Evolutionary conservation across 2,113 vertebrate species (phyloP), one percentile per base, ranked within the genome.

Genomic region (Canis aureus): DNA sequence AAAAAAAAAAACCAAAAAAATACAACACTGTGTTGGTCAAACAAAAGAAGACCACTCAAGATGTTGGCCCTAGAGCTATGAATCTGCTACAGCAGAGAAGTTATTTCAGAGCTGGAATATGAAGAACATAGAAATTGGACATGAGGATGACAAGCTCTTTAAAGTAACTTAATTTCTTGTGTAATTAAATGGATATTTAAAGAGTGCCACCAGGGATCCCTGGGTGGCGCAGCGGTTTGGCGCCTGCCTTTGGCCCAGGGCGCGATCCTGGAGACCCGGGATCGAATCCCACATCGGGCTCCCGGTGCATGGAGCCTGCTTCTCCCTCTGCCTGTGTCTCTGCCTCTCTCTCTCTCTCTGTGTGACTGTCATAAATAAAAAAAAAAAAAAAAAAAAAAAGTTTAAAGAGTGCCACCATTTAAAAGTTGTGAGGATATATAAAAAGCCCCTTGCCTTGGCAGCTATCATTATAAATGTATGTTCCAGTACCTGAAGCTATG

Each of bases 91-190:
- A 38, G 67, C 55, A 38, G 49, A 87, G 32, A 96, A 69, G 91
- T 64, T 74, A 69, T 79, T 84, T 96, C 78, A 92, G 69, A 66
- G 67, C 17, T 94, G 12, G 27, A 94, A 73, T 51, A 87, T 74
- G 83, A 89, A 96, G 38, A 96, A 53, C 11, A 74, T 12, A 6
- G 13, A 67, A 95, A 74, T 19, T 83, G 9, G 19, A 49, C 79
- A 87, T 62, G 20, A 87, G 43, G 59, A 95, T 60, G 43, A 43
- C 43, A 43, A 43, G 43, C 43, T 43, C 43, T 43, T 43, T 43
- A 43, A 43, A 43, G 43, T 43, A 43, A 43, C 43, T 43, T 43
- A 43, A 43, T 43, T 43, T 43, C 43, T 43, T 43, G 38, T 55
- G 1, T 86, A 76, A 83, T 43, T 83, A 20, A 87, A 66, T 69